Conservation (phyloP, 1,140 invertebrate genomes). For the Tetramorium alpestre region DNA sequence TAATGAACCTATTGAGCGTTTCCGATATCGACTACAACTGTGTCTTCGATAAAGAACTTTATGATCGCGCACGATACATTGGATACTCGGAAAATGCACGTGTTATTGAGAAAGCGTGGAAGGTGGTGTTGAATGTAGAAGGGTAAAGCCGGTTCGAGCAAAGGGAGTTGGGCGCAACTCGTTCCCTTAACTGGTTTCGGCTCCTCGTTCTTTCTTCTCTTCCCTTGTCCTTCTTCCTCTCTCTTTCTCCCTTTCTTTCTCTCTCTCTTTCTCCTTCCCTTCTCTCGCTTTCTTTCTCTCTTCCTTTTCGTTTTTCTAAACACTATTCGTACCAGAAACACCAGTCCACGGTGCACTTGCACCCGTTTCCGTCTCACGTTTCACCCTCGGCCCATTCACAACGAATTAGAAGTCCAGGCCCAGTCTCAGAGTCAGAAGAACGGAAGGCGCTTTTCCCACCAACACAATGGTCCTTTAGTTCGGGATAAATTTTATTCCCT, state of each 20-base stretch:
- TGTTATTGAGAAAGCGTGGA: slow-evolving; percentile 41
- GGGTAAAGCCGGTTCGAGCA: slow-evolving; percentile 37
- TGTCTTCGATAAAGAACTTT: background rate
- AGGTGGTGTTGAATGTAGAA: slow-evolving; percentile 38
- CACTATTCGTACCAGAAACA: slow-evolving; percentile 59
- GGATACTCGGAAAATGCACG: slow-evolving; percentile 8
- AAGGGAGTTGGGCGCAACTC: slow-evolving; percentile 47
- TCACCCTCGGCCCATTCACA: slow-evolving; percentile 75
- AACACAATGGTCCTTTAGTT: slow-evolving; percentile 71
- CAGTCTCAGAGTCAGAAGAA: slow-evolving; percentile 67
- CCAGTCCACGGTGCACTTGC: slow-evolving; percentile 76
- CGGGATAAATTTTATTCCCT: slow-evolving; percentile 26
- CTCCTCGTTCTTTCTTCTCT: slow-evolving; percentile 66
- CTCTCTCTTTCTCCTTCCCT: slow-evolving; percentile 28
- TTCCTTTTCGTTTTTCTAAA: slow-evolving; percentile 30
- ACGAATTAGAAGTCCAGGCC: slow-evolving; percentile 70
- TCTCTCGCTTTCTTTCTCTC: background rate
- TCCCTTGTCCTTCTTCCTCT: slow-evolving; percentile 19
- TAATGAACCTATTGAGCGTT: slow-evolving; percentile 17
- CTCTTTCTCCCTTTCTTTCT: slow-evolving; percentile 54
- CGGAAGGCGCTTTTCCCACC: slow-evolving; percentile 78
- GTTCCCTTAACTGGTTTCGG: slow-evolving; percentile 78
- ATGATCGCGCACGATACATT: background rate
- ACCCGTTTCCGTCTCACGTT: slow-evolving; percentile 82
- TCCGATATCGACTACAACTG: background rate